Conservation (phyloP, 1,140 invertebrate species). For the Piezodorus guildinii region DNA sequence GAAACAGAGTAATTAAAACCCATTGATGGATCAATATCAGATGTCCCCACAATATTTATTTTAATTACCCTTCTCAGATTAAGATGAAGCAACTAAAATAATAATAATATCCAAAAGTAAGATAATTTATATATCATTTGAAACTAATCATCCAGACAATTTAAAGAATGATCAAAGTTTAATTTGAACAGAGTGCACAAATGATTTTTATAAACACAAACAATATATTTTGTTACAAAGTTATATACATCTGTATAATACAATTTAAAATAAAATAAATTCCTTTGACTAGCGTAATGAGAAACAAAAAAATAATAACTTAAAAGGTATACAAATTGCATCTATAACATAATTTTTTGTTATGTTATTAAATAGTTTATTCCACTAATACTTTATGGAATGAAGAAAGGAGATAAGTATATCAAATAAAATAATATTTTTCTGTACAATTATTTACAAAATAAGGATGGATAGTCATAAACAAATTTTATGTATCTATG, state of each 20-base stretch:
- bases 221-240: neutral
- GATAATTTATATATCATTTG: too few species aligned
- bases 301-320: neutral
- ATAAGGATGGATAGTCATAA: neutral
- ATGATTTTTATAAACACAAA: constrained; percentile 1
- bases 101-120: too few species aligned
- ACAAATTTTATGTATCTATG: neutral
- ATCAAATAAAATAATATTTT: constrained; percentile 4
- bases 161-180: too few species aligned
- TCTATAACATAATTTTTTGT: neutral
- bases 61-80: too few species aligned
- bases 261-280: constrained; percentile 1
- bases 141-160: too few species aligned
- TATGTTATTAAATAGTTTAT: neutral
- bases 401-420: neutral
- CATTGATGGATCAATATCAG: too few species aligned
- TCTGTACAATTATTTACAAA: constrained; percentile 2
- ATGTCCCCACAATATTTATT: too few species aligned
- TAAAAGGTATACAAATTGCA: neutral
- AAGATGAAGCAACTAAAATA: too few species aligned
- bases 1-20: too few species aligned
- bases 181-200: neutral
- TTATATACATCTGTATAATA: constrained; percentile 4
- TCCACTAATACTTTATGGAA: neutral
- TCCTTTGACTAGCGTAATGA: constrained; percentile 3